phyloP scores from a whole-genome alignment of 1,140 invertebrate species.

The Neoseiulus cucumeris region DNA sequence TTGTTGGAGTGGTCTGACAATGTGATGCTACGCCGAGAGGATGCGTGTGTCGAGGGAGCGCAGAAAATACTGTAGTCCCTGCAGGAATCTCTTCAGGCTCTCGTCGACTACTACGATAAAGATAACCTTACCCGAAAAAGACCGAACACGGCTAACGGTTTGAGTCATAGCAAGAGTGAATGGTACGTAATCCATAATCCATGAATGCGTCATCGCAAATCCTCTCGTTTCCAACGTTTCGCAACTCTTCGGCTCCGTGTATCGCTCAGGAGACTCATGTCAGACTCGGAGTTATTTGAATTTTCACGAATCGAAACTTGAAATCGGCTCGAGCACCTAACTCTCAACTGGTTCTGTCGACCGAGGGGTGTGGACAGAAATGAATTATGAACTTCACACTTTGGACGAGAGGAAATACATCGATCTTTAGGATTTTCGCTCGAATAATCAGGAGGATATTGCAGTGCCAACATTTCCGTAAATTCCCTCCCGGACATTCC shows the following conservation, averaged over 20 bases:
- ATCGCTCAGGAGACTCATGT: too few species aligned
- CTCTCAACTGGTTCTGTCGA: too few species aligned
- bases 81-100: conserved; percentile 44
- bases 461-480: conserved; percentile 29
- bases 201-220: neutral
- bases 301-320: too few species aligned
- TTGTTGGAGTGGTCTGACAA: conserved; percentile 74
- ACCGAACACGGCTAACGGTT: neutral
- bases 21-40: conserved; percentile 47
- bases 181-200: neutral
- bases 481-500: conserved; percentile 54
- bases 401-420: too few species aligned
- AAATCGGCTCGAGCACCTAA: too few species aligned
- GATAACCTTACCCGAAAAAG: neutral
- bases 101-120: conserved; percentile 40
- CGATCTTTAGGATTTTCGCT: too few species aligned
- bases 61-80: neutral
- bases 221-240: too few species aligned
- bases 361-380: too few species aligned
- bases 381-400: too few species aligned
- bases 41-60: neutral
- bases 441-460: conserved; percentile 13
- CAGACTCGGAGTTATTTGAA: too few species aligned
- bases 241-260: too few species aligned
- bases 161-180: conserved; percentile 8